These are phyloP conservation scores for Lycia hirtaria DNA, from an alignment of 2,888 invertebrate species.

Conservation along the genomic window DNA sequence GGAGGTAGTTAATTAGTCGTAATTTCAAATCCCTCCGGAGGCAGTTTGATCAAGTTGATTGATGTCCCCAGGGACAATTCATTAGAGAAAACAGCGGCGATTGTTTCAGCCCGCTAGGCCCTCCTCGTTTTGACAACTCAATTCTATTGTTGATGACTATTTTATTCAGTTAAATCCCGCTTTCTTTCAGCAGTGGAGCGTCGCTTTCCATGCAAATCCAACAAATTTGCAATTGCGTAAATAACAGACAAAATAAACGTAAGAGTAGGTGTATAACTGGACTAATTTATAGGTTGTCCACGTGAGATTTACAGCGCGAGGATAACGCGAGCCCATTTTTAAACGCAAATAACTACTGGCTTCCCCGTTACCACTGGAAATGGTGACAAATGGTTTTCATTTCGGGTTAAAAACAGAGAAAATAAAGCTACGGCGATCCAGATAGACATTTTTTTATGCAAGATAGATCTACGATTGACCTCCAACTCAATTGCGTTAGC, in stretches of 20 bases:
- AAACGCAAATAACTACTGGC: slow-evolving; percentile 46
- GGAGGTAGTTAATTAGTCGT: slow-evolving; percentile 47
- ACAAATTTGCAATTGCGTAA: slow-evolving; percentile 22
- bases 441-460: slow-evolving; percentile 4
- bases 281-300: slow-evolving; percentile 65
- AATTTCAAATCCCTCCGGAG: slow-evolving; percentile 40
- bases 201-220: slow-evolving; percentile 3
- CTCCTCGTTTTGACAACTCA: slow-evolving; percentile 35
- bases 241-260: slow-evolving; percentile 20
- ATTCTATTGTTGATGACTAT: slow-evolving; percentile 35
- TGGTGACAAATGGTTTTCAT: slow-evolving; percentile 35
- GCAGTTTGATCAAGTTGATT: slow-evolving; percentile 57
- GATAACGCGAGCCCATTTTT: slow-evolving; percentile 58
- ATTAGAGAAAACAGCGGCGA: slow-evolving; percentile 54
- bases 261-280: slow-evolving; percentile 45
- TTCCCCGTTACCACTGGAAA: slow-evolving; percentile 41
- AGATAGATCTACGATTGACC: no score
- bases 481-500: background rate
- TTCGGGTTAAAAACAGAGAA: slow-evolving; percentile 34
- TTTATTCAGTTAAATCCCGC: slow-evolving; percentile 15
- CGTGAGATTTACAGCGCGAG: slow-evolving; percentile 61
- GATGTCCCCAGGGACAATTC: slow-evolving; percentile 52
- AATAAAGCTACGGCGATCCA: background rate
- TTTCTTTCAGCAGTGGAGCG: background rate
- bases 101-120: slow-evolving; percentile 38